Conservation (phyloP, 2,888 invertebrate species). For the Andrena minutula region DNA sequence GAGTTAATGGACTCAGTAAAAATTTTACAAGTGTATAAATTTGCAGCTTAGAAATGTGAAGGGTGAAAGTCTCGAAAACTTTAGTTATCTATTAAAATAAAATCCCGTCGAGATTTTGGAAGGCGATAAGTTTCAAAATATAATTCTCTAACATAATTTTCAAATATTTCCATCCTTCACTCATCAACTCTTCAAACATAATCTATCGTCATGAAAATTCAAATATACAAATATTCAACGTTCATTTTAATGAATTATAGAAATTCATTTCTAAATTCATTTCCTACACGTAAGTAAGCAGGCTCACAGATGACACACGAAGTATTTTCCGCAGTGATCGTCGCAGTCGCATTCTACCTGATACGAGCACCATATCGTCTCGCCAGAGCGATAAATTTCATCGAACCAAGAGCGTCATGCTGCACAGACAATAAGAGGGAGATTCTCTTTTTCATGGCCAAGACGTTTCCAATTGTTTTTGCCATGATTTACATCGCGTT, state of each 20-base stretch:
- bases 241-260: background rate
- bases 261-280: too few relatives aligned
- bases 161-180: background rate
- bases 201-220: background rate
- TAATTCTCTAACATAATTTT: too few relatives aligned
- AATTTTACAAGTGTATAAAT: background rate
- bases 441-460: slow-evolving; percentile 72
- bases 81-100: too few relatives aligned
- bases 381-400: slow-evolving; percentile 71
- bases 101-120: too few relatives aligned
- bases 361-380: slow-evolving; percentile 77
- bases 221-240: background rate
- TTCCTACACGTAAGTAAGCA: background rate
- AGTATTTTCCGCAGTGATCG: slow-evolving; percentile 66
- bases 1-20: background rate
- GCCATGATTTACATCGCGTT: slow-evolving; percentile 72
- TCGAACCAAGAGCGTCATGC: slow-evolving; percentile 65
- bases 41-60: too few relatives aligned
- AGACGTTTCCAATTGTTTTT: slow-evolving; percentile 71
- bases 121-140: too few relatives aligned
- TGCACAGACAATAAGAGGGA: slow-evolving; percentile 69
- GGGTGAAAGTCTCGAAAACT: too few relatives aligned
- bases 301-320: background rate
- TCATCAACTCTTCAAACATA: background rate
- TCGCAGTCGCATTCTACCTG: slow-evolving; percentile 71